phyloP scores from a whole-genome alignment of 2,797 vertebrate species.

The Salarias fasciatus region DNA sequence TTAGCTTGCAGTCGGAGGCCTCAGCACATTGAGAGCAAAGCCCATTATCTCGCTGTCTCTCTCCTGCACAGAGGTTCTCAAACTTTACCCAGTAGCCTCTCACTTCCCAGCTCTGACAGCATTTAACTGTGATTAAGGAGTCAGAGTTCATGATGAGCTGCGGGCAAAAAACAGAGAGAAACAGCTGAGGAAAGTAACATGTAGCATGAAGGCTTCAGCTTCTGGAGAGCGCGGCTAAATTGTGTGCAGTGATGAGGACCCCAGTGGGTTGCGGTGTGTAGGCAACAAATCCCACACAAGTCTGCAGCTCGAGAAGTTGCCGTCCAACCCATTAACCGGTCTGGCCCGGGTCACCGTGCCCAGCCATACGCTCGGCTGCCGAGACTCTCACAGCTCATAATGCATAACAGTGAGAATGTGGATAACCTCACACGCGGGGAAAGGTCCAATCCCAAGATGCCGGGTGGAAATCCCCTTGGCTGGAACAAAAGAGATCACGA shows the following conservation, averaged over 20 bases:
- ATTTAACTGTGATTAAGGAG: slow-evolving; percentile 82
- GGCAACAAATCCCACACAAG: slow-evolving; percentile 55
- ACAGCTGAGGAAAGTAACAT: slow-evolving; percentile 51
- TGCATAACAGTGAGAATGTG: slow-evolving; percentile 63
- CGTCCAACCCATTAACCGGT: slow-evolving; percentile 68
- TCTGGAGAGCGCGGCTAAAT: slow-evolving; percentile 49
- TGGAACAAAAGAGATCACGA: slow-evolving; percentile 75
- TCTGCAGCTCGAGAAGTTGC: slow-evolving; percentile 50
- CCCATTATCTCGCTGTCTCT: slow-evolving; percentile 80
- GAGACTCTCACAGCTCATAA: slow-evolving; percentile 55
- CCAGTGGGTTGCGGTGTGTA: slow-evolving; percentile 59
- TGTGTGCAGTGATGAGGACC: slow-evolving; percentile 51
- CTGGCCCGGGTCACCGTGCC: slow-evolving; percentile 56
- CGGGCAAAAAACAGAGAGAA: slow-evolving; percentile 63
- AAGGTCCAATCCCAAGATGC: slow-evolving; percentile 65
- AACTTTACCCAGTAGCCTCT: slow-evolving; percentile 66
- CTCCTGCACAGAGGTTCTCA: slow-evolving; percentile 67
- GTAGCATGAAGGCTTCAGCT: slow-evolving; percentile 53
- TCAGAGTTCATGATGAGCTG: slow-evolving; percentile 80
- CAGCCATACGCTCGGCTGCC: slow-evolving; percentile 51
- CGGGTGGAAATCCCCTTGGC: slow-evolving; percentile 63
- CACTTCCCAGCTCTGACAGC: slow-evolving; percentile 69
- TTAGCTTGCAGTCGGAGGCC: slow-evolving; percentile 73
- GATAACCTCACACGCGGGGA: slow-evolving; percentile 74
- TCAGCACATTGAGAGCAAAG: slow-evolving; percentile 80